Base-by-base conservation (phyloP, 2,113 vertebrate species). In the Ellobius talpinus region DNA sequence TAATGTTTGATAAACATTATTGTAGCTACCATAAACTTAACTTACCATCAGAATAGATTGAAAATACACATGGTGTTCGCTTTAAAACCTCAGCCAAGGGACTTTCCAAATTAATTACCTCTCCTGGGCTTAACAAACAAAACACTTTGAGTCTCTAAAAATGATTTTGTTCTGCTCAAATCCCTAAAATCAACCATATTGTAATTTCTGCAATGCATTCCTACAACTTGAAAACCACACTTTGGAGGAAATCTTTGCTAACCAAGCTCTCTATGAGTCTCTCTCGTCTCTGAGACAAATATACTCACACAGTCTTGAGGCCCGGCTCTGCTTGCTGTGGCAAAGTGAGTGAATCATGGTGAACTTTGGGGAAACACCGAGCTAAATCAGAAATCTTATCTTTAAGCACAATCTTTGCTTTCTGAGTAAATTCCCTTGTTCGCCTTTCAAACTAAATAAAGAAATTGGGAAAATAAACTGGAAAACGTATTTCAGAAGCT, bases 101-200 rank as follows among this genome's bases (percentile, higher is more conserved):
- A 52, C 93, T 93, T 97, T 92, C 45, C 86, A 70, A 93, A 66
- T 84, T 93, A 96, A 52, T 86, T 31, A n/a, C 86, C 36, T 93
- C 74, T 95, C 76, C 65, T 79, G 55, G 33, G 26, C 74, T 61
- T 89, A 97, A 87, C 58, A 82, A 90, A 66, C 68, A 70, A 73
- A n/a, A 65, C 52, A 3, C 84, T 90, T 96, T 94, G 50, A 24
- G 19, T 81, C 45, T 96, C 66, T 91, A 66, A 93, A 95, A 92
- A 68, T 73, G 8, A 74, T 86, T 91, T 91, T 87, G 26, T 87
- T 93, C 55, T 84, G 8, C 42, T 89, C 39, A n/a, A 39, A 66
- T 87, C 16, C 74, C 68, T 93, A 77, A 94, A 96, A 85, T 36
- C n/a, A 91, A 13, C 55, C 78, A 88, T 74, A 72, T 5, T 66